Conservation (phyloP, 2,888 invertebrate species). For the Torymus texanus region DNA sequence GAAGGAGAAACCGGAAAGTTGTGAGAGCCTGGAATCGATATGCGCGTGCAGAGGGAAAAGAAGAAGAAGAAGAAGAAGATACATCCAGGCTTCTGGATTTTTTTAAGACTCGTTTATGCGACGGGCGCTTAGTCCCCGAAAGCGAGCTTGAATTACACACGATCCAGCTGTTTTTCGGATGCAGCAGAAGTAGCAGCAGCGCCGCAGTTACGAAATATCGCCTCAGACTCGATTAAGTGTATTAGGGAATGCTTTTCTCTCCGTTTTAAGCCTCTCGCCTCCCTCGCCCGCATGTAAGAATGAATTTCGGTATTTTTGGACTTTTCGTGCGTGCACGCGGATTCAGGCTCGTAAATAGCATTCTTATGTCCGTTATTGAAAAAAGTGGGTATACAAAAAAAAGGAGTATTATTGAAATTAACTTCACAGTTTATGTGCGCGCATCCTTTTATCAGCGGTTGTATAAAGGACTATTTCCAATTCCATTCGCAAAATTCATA, state of each 20-base stretch:
- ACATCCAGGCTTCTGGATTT: slow-evolving; percentile 45
- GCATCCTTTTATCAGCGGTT: too few species aligned
- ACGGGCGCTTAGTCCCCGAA: not conserved
- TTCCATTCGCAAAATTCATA: too few species aligned
- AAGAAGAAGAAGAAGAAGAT: slow-evolving; percentile 6
- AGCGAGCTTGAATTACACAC: slow-evolving; percentile 45
- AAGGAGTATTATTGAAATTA: too few species aligned
- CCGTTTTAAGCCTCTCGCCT: not conserved
- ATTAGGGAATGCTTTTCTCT: slow-evolving; percentile 32
- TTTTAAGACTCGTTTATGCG: slow-evolving; percentile 29
- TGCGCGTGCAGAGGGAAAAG: not conserved
- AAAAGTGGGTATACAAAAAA: too few species aligned
- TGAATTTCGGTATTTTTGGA: slow-evolving; percentile 19
- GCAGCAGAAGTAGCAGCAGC: slow-evolving; percentile 32
- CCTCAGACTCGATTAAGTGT: slow-evolving; percentile 42
- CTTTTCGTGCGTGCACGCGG: not conserved
- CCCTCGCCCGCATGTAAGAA: not conserved
- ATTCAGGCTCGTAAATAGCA: not conserved
- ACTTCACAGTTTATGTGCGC: too few species aligned
- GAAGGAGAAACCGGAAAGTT: slow-evolving; percentile 42
- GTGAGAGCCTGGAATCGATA: slow-evolving; percentile 42
- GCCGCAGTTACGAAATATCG: slow-evolving; percentile 36
- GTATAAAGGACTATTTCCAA: too few species aligned
- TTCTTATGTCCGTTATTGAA: slow-evolving; percentile 2
- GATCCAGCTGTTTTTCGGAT: slow-evolving; percentile 52